Percentiles rank a stretch among this genome's conserved stretches.
These are phyloP conservation scores for Littorina saxatilis DNA, from an alignment of 1,140 invertebrate species.

Conservation along the genomic window DNA sequence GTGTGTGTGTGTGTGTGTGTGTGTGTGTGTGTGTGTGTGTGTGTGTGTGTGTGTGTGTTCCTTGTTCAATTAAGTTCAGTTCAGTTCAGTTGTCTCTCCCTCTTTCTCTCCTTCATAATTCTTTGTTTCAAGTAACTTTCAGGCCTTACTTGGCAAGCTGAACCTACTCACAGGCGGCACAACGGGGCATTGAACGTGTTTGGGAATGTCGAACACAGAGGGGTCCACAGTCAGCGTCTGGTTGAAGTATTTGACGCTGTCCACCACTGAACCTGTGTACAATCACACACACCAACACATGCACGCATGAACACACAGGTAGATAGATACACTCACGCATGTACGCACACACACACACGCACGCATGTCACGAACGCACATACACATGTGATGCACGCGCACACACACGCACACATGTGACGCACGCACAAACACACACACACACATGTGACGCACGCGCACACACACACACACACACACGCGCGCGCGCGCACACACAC, in stretches of 20 bases:
- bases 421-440: too few relatives aligned
- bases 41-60: too few relatives aligned
- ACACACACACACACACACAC: neutral
- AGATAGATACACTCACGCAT: neutral
- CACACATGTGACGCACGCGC: too few relatives aligned
- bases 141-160: too few relatives aligned
- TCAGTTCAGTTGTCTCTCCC: too few relatives aligned
- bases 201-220: slow-evolving; percentile 3
- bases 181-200: neutral
- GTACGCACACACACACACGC: neutral
- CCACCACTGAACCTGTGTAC: neutral
- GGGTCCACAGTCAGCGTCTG: slow-evolving; percentile 17
- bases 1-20: too few relatives aligned
- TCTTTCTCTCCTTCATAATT: too few relatives aligned
- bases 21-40: too few relatives aligned
- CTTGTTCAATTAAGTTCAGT: too few relatives aligned
- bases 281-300: neutral
- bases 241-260: slow-evolving; percentile 27
- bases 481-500: too few relatives aligned
- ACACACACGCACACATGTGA: neutral
- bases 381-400: neutral
- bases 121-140: too few relatives aligned
- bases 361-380: neutral
- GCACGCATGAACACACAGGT: neutral
- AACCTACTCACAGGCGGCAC: slow-evolving; percentile 3